Evolutionary conservation across 2,113 vertebrate species (phyloP), one percentile per base, ranked within the genome.

Genomic region (Lonchura striata): DNA sequence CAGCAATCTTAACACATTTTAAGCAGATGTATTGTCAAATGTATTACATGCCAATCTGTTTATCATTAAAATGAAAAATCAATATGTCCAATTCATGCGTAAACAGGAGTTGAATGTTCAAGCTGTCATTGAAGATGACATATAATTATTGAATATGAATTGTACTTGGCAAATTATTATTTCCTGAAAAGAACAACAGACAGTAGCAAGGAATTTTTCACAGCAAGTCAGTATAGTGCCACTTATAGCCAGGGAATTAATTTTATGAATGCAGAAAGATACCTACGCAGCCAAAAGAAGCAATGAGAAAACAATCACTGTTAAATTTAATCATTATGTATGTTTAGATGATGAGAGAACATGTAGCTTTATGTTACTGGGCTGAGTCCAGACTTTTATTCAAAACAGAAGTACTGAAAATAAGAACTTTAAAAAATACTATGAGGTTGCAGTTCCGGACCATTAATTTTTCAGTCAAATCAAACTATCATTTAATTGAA

Each of bases 401-500:
- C 96, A 97, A 98, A 98, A 97, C 98, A 98, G 98, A 86, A 98
- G 95, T 95, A 52, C 87, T 92, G 79, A 94, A 95, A 96, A 94
- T 76, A 97, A 84, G 88, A 96, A 90, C 91, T 92, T 95, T 63
- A 72, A 95, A 97, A 98, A 97, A 95, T 76, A 69, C 95, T 96
- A 93, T n/a, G 75, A 96, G 95, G 96, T 98, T 98, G 98, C 96
- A 97, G 96, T 98, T 98, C 97, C 96, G 94, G 95, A 95, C 96
- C 97, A 98, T 98, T 98, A 98, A 97, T 98, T 98, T 98, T 98
- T 98, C 97, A 97, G 98, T 98, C 97, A 98, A 97, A 98, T 98
- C 97, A 98, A 98, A 98, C 97, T 97, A 97, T 98, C 92, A 97
- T 98, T 98, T 98, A 98, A 99, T 98, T 98, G 98, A 98, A 98